Conservation (phyloP, 2,113 vertebrate genomes). For the Plecotus auritus region DNA sequence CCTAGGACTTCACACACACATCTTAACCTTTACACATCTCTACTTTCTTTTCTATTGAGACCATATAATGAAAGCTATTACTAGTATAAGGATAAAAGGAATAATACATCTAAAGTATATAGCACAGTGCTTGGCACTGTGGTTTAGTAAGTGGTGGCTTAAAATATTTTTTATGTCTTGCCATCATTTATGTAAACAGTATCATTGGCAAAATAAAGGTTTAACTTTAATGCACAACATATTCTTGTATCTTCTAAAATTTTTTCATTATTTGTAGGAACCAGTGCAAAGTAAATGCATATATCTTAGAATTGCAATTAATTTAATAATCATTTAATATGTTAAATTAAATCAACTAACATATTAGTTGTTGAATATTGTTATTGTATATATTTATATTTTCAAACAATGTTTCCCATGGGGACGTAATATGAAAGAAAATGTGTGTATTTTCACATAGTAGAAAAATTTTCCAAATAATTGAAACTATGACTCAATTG, state of each 20-base stretch:
- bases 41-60: background rate
- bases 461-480: background rate
- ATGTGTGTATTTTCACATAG: background rate
- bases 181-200: background rate
- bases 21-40: background rate
- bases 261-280: background rate
- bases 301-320: background rate
- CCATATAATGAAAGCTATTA: background rate
- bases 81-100: background rate
- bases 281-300: background rate
- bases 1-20: background rate
- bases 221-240: background rate
- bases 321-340: background rate
- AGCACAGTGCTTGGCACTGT: background rate
- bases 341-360: background rate
- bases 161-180: background rate
- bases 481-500: background rate
- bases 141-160: background rate
- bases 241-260: background rate
- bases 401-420: background rate
- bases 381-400: background rate
- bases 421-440: background rate
- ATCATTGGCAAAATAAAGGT: background rate
- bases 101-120: background rate
- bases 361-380: background rate